Evolutionary conservation across 2,797 vertebrate genomes (phyloP).

Genomic region (Varecia variegata): DNA sequence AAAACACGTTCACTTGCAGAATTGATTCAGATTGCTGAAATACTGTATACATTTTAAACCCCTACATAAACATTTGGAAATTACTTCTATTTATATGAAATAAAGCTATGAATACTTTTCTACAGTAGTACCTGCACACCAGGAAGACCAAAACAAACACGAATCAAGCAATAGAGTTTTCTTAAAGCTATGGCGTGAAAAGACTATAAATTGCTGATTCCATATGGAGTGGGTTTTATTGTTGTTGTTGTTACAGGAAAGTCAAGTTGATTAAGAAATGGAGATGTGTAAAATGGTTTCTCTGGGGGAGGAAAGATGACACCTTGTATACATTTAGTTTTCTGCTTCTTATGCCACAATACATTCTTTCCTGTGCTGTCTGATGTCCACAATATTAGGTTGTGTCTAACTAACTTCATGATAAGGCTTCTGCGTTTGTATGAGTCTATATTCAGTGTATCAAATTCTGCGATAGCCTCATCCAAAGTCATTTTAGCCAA

Average conservation of each 20-base stretch:
- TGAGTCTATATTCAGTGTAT: neutral
- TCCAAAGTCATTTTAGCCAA: neutral
- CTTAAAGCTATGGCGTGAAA: conserved; percentile 91
- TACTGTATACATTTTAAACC: conserved; percentile 84
- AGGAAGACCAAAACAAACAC: conserved; percentile 91
- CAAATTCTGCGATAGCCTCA: neutral
- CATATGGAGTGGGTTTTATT: conserved; percentile 87
- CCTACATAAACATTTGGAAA: conserved; percentile 85
- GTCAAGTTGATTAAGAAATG: conserved; percentile 94
- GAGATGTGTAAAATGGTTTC: conserved; percentile 94
- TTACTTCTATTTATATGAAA: conserved; percentile 89
- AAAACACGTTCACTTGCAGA: conserved; percentile 84
- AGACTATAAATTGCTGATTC: conserved; percentile 87
- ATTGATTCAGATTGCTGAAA: conserved; percentile 85
- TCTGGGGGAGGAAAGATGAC: conserved; percentile 81
- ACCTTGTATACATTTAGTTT: conserved; percentile 85
- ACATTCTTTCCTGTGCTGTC: conserved; percentile 91
- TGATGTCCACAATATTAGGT: conserved; percentile 91
- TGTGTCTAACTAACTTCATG: neutral
- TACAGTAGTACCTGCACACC: conserved; percentile 94
- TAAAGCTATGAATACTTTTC: conserved; percentile 92
- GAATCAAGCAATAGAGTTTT: conserved; percentile 89
- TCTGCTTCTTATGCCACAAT: conserved; percentile 89
- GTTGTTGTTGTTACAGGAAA: conserved; percentile 75
- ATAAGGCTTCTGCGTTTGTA: neutral